Conservation (phyloP, 2,113 vertebrate species). For the Lampris megalopsis region DNA sequence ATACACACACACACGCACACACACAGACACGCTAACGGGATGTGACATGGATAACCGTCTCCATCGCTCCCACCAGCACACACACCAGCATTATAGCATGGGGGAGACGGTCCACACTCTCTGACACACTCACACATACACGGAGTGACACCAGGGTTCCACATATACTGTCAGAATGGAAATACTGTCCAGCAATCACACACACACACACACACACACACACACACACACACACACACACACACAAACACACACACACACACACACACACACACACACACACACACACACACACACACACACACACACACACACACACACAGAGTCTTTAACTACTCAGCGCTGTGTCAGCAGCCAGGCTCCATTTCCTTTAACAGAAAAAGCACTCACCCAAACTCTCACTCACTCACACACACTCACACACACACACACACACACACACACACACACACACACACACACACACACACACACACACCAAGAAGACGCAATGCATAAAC, state of each 20-base stretch:
- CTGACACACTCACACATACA: slow-evolving; percentile 57
- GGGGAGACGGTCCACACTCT: slow-evolving; percentile 33
- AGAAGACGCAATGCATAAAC: slow-evolving; percentile 33
- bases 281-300: slow-evolving; percentile 14
- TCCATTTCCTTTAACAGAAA: slow-evolving; percentile 51
- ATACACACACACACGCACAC: slow-evolving; percentile 54
- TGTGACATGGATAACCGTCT: slow-evolving; percentile 81
- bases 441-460: slow-evolving; percentile 25
- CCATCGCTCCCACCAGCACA: slow-evolving; percentile 75
- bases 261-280: slow-evolving; percentile 23
- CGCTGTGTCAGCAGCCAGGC: slow-evolving; percentile 72
- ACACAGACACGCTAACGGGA: slow-evolving; percentile 81
- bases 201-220: slow-evolving; percentile 26
- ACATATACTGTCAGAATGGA: slow-evolving; percentile 40
- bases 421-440: slow-evolving; percentile 32
- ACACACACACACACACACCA: slow-evolving; percentile 29
- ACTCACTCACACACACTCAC: slow-evolving; percentile 36
- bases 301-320: not conserved
- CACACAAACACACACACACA: slow-evolving; percentile 32
- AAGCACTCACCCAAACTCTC: slow-evolving; percentile 21
- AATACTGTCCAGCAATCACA: slow-evolving; percentile 35
- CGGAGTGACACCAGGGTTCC: slow-evolving; percentile 45
- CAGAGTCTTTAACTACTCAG: slow-evolving; percentile 55
- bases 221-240: slow-evolving; percentile 34
- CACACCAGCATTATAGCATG: slow-evolving; percentile 48